phyloP scores from a whole-genome alignment of 2,797 vertebrate genomes.

The Thamnophis elegans region DNA sequence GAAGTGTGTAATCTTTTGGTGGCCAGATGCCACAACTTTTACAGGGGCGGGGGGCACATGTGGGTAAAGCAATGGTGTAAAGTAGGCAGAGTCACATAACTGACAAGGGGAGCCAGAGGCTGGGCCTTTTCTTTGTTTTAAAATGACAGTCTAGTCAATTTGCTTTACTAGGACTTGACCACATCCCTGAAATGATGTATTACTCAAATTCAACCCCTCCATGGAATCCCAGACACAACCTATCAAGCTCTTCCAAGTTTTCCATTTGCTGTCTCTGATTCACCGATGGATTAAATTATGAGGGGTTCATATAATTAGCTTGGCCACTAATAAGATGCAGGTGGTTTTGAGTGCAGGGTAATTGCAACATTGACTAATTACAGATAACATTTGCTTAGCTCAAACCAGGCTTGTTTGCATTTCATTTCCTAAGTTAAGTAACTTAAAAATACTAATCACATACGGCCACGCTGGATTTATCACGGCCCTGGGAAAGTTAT shows the following conservation, averaged over 20 bases:
- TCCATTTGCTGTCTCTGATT: constrained; percentile 23
- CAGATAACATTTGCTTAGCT: constrained; percentile 1
- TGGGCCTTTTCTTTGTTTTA: not conserved
- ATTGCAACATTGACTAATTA: constrained; percentile 34
- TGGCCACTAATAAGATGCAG: constrained; percentile 48
- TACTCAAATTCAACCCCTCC: not conserved
- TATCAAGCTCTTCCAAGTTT: constrained; percentile 8
- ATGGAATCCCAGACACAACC: not conserved
- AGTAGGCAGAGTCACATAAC: not conserved
- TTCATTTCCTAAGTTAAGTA: constrained; percentile 25
- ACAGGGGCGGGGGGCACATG: not conserved
- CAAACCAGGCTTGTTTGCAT: constrained; percentile 18
- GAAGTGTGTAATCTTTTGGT: not conserved
- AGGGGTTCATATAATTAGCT: constrained; percentile 30
- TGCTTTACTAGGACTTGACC: not conserved
- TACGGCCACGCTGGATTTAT: not conserved
- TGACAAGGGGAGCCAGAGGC: not conserved
- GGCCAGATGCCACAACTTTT: not conserved
- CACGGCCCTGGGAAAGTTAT: not conserved
- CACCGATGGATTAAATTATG: constrained; percentile 42
- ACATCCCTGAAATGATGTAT: not conserved
- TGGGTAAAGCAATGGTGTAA: not conserved
- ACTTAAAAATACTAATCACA: not conserved
- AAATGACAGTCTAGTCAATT: not conserved
- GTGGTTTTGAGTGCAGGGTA: constrained; percentile 39